Conservation (phyloP, 2,797 vertebrate genomes). For the Hylomyscus alleni region DNA sequence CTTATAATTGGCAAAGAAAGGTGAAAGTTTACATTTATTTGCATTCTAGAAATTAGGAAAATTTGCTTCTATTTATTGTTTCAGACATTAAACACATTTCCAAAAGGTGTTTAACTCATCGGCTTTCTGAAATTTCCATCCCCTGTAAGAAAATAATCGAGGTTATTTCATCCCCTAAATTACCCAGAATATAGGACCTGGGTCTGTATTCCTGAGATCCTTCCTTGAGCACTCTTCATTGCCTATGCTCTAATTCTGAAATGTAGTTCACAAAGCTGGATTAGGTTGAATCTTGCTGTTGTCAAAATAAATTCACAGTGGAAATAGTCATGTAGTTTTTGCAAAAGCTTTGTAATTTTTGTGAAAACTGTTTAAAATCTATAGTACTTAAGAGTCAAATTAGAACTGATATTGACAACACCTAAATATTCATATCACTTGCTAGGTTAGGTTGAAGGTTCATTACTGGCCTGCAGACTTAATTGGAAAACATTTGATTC, state of each 20-base stretch:
- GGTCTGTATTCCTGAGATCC: not conserved
- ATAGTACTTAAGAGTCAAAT: not conserved
- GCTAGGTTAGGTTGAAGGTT: conserved; percentile 7
- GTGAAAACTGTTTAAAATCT: not conserved
- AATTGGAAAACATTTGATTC: conserved; percentile 54
- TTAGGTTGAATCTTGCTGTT: not conserved
- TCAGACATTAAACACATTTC: not conserved
- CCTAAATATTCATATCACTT: not conserved
- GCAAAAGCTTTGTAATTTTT: not conserved
- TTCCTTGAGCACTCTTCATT: conserved; percentile 8
- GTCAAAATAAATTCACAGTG: conserved; percentile 47
- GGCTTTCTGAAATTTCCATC: not conserved
- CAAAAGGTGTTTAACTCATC: not conserved
- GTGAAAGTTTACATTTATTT: not conserved
- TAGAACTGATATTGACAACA: conserved; percentile 48
- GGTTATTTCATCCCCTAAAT: not conserved
- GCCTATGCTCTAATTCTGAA: not conserved
- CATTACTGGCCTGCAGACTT: not conserved
- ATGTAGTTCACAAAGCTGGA: not conserved
- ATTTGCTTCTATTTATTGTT: conserved; percentile 15
- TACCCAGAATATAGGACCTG: not conserved
- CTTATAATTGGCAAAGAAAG: not conserved
- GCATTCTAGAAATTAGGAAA: not conserved
- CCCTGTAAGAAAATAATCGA: not conserved
- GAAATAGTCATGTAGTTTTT: not conserved